A percentile compares a stretch with the other conserved stretches of the same genome.
These are phyloP conservation scores for Diuraphis noxia DNA, from an alignment of 1,140 invertebrate species.

Conservation along the genomic window DNA sequence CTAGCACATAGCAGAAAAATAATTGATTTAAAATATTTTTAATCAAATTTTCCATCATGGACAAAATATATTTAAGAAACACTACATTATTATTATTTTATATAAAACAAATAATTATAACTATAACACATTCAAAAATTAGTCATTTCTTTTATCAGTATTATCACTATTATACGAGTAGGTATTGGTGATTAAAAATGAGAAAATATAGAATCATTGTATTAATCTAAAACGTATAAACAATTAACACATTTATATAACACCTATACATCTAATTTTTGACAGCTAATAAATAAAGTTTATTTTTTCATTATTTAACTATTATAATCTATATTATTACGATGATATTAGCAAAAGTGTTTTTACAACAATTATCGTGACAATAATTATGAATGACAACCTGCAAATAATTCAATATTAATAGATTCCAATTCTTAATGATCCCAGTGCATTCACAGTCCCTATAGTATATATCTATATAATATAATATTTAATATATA, in stretches of 20 bases:
- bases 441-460: not conserved
- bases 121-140: not conserved
- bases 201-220: not conserved
- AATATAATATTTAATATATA: not conserved
- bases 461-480: no score
- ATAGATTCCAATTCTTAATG: not conserved
- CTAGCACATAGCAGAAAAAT: not conserved
- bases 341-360: not conserved
- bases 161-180: not conserved
- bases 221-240: not conserved
- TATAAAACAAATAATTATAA: not conserved
- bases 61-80: not conserved
- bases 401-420: conserved; percentile 1
- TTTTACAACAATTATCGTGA: not conserved
- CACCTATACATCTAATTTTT: not conserved
- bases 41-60: not conserved
- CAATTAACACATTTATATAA: not conserved
- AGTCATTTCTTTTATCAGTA: not conserved
- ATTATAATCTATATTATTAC: not conserved
- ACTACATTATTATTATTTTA: not conserved
- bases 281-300: not conserved
- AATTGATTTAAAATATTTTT: not conserved
- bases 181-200: not conserved
- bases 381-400: not conserved
- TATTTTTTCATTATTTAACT: not conserved